Evolutionary conservation across 2,113 vertebrate genomes (phyloP), one percentile per base, ranked within the genome.

Genomic region (Nothobranchius kuhntae): DNA sequence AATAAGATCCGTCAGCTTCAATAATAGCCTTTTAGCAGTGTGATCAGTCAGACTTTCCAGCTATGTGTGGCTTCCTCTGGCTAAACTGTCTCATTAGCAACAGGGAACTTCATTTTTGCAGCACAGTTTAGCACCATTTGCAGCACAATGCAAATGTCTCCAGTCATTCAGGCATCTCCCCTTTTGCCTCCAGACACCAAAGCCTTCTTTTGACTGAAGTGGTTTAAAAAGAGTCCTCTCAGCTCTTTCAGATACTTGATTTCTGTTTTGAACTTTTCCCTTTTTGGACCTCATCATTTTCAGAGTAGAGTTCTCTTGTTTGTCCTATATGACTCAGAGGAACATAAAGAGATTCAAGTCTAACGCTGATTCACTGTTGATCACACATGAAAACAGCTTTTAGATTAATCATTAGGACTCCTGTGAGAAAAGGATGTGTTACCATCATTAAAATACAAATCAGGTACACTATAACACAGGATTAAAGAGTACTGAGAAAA

Each of bases 1-100:
- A 95, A 95, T 89, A 92, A 89, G 89, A 94, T 94, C 91, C 87
- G 71, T 86, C 87, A 47, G 71, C 92, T 86, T 93, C 77, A 77
- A 90, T 94, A 89, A 91, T 91, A 82, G 87, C 90, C 88, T 79
- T 87, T 92, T 91, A 93, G 88, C 91, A 81, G 89, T 65, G 40
- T 40, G 81, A 90, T 91, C 91, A 78, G 82, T 85, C 86, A 75
- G 81, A 81, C 86, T 87, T 90, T 78, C 85, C 89, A 91, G 86
- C 80, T 81, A 91, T 92, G 92, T 74, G 69, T 61, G 84, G 86
- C 88, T 80, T 87, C 82, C 87, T 84, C 83, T 68, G 78, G 79
- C 86, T 92, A 89, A 91, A 89, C 83, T 78, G 53, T 78, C 92
- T 93, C 89, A 90, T 93, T 94, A 94, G 91, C 87, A 78, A 77